Base-by-base conservation (phyloP, 2,797 vertebrate genomes). In the Orientallactaga sibirica region DNA sequence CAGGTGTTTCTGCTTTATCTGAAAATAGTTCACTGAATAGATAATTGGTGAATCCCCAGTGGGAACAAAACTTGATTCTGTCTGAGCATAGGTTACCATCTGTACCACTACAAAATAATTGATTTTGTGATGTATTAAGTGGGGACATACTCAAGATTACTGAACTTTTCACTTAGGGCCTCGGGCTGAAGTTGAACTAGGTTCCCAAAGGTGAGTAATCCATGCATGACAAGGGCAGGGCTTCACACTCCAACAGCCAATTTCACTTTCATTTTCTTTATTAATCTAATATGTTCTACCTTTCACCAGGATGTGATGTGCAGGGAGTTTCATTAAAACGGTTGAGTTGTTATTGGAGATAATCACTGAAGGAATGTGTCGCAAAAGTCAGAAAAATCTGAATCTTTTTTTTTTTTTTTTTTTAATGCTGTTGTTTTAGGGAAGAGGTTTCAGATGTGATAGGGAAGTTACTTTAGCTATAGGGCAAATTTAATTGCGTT, bases 401-500 rank as follows among this genome's bases (percentile, higher is more conserved):
- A 93, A 90, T 94, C 78, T 33, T 93, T 96, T 62, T 73, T 74
- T 71, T 93, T 66, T 66, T 37, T 37, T 37, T 37, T 37, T 37
- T 37, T 2, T 88, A 33, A 89, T 97, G 97, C 97, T 98, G 98
- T 98, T 98, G 98, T 98, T 98, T 98, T 98, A 98, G 97, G 96
- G 95, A 98, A 98, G 98, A 98, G 97, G 97, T 97, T 98, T 98
- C 96, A 95, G 97, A 98, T 98, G 98, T 97, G 98, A 98, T 98
- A 98, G 98, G 97, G 97, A 98, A 98, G 98, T 98, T 97, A 96
- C 97, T 98, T 96, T 98, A 98, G 98, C 98, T 98, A 98, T 98
- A 98, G 98, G 98, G 98, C 98, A 97, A 97, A 97, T 98, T 98
- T 98, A 98, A 98, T 98, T 98, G 98, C 98, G 73, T 98, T 98